A percentile compares a stretch with the other conserved stretches of the same genome.
These are phyloP conservation scores for Xiphias gladius DNA, from an alignment of 2,113 vertebrate species.

Conservation along the genomic window DNA sequence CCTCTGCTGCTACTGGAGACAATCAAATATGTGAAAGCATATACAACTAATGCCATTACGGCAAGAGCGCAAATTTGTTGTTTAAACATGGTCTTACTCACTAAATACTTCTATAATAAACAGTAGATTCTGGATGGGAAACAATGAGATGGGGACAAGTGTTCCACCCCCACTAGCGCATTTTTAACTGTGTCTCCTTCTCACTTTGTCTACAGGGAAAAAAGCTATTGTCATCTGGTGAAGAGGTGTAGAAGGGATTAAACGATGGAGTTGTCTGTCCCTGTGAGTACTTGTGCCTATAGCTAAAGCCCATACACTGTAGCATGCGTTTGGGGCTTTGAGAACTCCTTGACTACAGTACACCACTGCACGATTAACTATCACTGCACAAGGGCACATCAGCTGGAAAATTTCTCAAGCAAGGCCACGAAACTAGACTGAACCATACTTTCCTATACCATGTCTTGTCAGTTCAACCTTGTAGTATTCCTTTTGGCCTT, in stretches of 20 bases:
- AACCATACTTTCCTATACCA: conserved; percentile 43
- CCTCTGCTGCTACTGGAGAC: conserved; percentile 14
- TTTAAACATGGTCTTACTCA: conserved; percentile 27
- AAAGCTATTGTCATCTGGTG: conserved; percentile 69
- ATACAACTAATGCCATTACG: not conserved
- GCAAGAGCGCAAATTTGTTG: conserved; percentile 9
- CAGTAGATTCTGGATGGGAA: conserved; percentile 13
- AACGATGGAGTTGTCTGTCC: conserved; percentile 60
- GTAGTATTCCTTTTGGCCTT: conserved; percentile 50
- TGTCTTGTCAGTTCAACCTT: conserved; percentile 57
- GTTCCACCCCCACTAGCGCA: conserved; percentile 55
- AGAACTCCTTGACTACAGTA: conserved; percentile 42
- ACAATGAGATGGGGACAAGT: conserved; percentile 47
- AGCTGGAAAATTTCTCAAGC: conserved; percentile 55
- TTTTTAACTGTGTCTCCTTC: conserved; percentile 68
- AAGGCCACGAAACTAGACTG: conserved; percentile 43
- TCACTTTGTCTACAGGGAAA: conserved; percentile 55
- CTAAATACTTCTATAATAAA: conserved; percentile 25
- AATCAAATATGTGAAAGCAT: conserved; percentile 22
- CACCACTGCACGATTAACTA: conserved; percentile 58
- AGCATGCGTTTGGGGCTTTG: conserved; percentile 46
- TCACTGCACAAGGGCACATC: conserved; percentile 45
- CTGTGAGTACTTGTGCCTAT: conserved; percentile 53
- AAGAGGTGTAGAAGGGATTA: conserved; percentile 66
- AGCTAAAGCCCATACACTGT: conserved; percentile 64